Base-by-base conservation (phyloP, 2,797 vertebrate genomes). In the Dallia pectoralis region DNA sequence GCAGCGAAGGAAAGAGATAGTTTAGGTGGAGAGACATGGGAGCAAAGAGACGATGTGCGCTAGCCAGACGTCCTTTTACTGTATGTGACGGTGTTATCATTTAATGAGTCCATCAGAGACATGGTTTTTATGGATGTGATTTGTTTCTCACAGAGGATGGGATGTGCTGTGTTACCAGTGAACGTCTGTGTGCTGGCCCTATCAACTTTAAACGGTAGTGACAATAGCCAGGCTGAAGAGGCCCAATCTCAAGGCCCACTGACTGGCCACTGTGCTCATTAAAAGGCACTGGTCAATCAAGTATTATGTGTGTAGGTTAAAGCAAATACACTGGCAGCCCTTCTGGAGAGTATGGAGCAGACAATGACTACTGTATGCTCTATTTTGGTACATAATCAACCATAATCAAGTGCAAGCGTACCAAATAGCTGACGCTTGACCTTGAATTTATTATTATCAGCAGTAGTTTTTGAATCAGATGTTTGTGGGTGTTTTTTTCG, bases 221-320 rank as follows among this genome's bases (percentile, higher is more conserved):
- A 30, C 47, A 27, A 49, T 14, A 30, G 67, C 30, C 19, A 27
- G 67, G 16, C 47, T 32, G 29, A 69, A 29, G 9, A 29, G 27
- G 27, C 25, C 27, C 15, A 16, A 11, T 69, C 47, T 8, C 25
- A 18, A 51, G 67, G 25, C 67, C 11, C 16, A 69, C 44, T 49
- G 25, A 49, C 27, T 69, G 67, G 47, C 67, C 47, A 51, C 47
- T 30, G 47, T 47, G 67, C 67, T 69, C 47, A 69, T 69, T 69
- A 69, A n/a, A 16, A 59, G 7, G 36, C 25, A 56, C 40, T 68
- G 44, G 15, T 68, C 51, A 47, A 40, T 59, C 51, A 33, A 59
- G 27, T 25, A 32, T 29, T 69, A 11, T 22, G 9, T 63, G 33
- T 47, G 30, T 29, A 56, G 8, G 19, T 4, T 25, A 4, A 47